Evolutionary conservation across 2,797 vertebrate genomes (phyloP), one percentile per base, ranked within the genome.

Genomic region (Momotus momota): DNA sequence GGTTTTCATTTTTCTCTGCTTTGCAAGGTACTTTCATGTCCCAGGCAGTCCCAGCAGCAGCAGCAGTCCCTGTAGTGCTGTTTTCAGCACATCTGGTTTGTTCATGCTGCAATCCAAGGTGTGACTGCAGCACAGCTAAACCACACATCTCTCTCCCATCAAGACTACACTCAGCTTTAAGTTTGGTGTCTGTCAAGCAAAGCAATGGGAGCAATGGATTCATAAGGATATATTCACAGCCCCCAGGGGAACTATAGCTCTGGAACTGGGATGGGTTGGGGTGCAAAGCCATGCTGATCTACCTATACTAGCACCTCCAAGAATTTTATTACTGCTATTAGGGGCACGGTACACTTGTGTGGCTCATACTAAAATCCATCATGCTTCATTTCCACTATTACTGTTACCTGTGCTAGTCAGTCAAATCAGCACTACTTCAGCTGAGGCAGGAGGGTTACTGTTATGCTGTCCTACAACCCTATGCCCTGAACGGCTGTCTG

Each of bases 21-120:
- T 62, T 81, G 7, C 48, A 75, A 86, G 35, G 12, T 69, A 26
- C 65, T 91, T 74, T 82, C 22, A 8, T 72, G n/a, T 93, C 29
- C 22, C 48, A 52, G 43, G 73, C 58, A 72, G 70, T 27, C 33
- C 70, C 41, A 94, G 80, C 58, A 95, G 89, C 13, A 90, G 64
- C 35, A 35, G 35, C 35, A n/a, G n/a, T n/a, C 35, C 48, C 70
- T 82, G 52, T 43, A 29, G 29, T 43, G 45, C 48, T 80, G 48
- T 73, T 94, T 79, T 35, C 66, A 67, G 64, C 31, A 57, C 40
- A 73, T 73, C 52, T 94, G 71, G 35, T 71, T 85, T 67, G 43
- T 46, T 96, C 81, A 29, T 16, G 3, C 41, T 86, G 86, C 70
- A n/a, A 46, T 74, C 79, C 80, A 75, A 75, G 66, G 35, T 61